Evolutionary conservation across 2,113 vertebrate genomes (phyloP).

Genomic region (Ictalurus furcatus): DNA sequence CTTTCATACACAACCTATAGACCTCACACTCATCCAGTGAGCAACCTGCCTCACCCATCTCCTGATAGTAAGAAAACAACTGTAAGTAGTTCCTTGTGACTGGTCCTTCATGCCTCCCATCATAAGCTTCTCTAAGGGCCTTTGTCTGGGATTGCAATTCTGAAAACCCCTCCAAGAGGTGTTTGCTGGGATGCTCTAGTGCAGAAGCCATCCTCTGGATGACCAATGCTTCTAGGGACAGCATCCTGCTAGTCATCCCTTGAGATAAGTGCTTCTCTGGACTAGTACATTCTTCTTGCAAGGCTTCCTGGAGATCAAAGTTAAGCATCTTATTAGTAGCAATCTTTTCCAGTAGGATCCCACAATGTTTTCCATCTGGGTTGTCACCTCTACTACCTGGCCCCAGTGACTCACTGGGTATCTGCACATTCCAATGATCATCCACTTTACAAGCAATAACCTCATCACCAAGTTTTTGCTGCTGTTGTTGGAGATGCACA

Average conservation of each 20-base stretch:
- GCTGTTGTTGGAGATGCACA: constrained; percentile 80
- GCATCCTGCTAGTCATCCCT: constrained; percentile 7
- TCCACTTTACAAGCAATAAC: not conserved
- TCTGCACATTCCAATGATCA: not conserved
- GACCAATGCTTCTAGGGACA: constrained; percentile 40
- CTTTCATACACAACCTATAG: constrained; percentile 70
- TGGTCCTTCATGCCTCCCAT: not conserved
- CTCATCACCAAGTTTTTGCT: constrained; percentile 45
- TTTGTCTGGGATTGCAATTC: constrained; percentile 37
- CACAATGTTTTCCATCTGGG: not conserved
- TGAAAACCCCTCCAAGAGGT: constrained; percentile 23
- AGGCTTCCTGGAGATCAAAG: not conserved
- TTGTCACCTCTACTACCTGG: not conserved
- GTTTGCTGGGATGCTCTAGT: constrained; percentile 38
- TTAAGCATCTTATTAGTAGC: constrained; percentile 21
- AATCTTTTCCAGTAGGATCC: not conserved
- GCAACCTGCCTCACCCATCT: constrained; percentile 1
- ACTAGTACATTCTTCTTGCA: not conserved
- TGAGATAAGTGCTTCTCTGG: not conserved
- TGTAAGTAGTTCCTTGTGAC: not conserved
- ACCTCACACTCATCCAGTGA: constrained; percentile 54
- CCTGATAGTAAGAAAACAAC: constrained; percentile 16
- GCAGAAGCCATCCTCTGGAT: constrained; percentile 40
- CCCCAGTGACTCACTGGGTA: not conserved
- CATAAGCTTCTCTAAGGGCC: constrained; percentile 3